phyloP scores from a whole-genome alignment of 2,113 vertebrate species.

The Pseudonaja textilis region DNA sequence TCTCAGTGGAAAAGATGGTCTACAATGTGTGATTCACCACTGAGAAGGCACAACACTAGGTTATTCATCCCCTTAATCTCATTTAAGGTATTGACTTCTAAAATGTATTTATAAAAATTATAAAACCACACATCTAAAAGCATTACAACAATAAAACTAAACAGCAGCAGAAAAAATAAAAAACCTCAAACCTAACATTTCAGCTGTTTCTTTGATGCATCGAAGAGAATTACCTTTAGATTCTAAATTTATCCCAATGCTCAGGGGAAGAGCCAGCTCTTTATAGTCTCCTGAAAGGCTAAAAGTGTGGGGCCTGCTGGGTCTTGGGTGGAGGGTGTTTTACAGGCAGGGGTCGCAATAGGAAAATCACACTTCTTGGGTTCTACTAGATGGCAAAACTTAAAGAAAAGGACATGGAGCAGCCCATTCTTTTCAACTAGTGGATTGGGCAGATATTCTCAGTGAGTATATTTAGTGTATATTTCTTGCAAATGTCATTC shows the following conservation, averaged over 20 bases:
- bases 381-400: background rate
- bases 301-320: background rate
- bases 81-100: background rate
- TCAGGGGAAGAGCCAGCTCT: background rate
- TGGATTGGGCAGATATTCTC: background rate
- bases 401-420: background rate
- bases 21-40: background rate
- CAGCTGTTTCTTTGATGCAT: background rate
- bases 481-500: background rate
- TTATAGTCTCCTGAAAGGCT: background rate
- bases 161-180: background rate
- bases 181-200: background rate
- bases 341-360: background rate
- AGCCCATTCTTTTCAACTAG: background rate
- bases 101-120: background rate
- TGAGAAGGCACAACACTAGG: background rate
- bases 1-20: background rate
- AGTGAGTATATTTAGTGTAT: background rate
- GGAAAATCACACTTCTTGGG: background rate
- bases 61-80: background rate
- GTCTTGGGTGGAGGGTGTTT: background rate
- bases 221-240: background rate
- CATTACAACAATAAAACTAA: background rate
- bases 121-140: background rate
- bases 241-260: background rate